Evolutionary conservation across 1,140 invertebrate species (phyloP).

Genomic region (Drosophila bocki): DNA sequence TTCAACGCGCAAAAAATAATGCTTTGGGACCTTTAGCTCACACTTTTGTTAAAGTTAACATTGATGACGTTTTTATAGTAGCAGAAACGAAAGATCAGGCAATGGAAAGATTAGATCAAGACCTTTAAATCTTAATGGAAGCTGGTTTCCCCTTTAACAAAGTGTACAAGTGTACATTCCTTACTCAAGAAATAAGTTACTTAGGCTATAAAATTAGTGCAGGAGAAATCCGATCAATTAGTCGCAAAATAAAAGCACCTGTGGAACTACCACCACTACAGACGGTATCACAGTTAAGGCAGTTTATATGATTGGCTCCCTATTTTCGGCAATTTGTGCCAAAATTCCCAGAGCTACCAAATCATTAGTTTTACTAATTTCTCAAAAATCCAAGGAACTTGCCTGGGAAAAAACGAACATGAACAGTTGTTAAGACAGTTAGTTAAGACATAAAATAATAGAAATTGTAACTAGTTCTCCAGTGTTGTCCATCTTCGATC

Average conservation of each 20-base stretch:
- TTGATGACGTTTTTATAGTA: not conserved
- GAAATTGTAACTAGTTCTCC: too few relatives aligned
- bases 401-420: too few relatives aligned
- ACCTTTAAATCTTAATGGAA: not conserved
- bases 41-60: not conserved
- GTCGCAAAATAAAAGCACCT: not conserved
- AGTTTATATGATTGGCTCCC: conserved; percentile 26
- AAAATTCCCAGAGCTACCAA: conserved; percentile 4
- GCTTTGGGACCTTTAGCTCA: not conserved
- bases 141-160: conserved; percentile 11
- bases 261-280: not conserved
- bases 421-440: too few relatives aligned
- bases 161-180: conserved; percentile 8
- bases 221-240: not conserved
- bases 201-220: not conserved
- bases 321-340: conserved; percentile 26
- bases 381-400: too few relatives aligned
- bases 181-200: not conserved
- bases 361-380: too few relatives aligned
- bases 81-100: not conserved
- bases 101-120: not conserved
- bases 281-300: not conserved
- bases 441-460: too few relatives aligned
- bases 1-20: not conserved
- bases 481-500: too few relatives aligned